These are phyloP conservation scores for Andricus quercusramuli DNA, from an alignment of 2,888 invertebrate species.

Conservation along the genomic window DNA sequence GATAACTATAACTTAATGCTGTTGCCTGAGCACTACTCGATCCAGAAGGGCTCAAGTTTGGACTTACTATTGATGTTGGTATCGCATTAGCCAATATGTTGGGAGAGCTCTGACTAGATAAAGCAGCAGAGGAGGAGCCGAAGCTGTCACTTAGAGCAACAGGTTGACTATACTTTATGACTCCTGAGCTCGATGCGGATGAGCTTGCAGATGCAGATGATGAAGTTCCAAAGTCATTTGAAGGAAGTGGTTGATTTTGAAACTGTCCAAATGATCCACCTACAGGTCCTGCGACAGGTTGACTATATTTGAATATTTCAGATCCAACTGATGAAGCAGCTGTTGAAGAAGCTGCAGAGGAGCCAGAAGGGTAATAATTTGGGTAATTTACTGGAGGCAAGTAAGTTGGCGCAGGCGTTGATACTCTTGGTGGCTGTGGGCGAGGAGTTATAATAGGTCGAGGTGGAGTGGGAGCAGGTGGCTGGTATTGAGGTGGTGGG, in stretches of 20 bases:
- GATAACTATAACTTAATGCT: not conserved
- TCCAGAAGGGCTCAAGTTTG: not conserved
- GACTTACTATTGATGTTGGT: not conserved
- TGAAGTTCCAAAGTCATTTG: not conserved
- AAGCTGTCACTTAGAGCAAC: not conserved
- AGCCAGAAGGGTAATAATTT: not conserved
- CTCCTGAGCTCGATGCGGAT: not conserved
- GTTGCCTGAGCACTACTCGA: not conserved
- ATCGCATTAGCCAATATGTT: not conserved
- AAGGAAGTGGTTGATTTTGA: not conserved
- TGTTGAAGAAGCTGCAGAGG: not conserved
- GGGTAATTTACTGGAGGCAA: not conserved
- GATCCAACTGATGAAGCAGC: not conserved
- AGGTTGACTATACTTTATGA: not conserved
- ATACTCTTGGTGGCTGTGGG: not conserved
- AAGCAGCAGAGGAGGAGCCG: not conserved
- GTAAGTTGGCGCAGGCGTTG: slow-evolving; percentile 13
- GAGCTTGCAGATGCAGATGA: not conserved
- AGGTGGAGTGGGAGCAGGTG: not conserved
- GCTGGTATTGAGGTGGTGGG: not conserved
- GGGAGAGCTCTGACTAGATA: not conserved
- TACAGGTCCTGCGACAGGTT: not conserved
- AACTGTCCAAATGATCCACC: not conserved
- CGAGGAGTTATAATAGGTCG: not conserved
- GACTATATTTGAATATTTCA: not conserved